Percentiles rank a stretch among this genome's conserved stretches.
Evolutionary conservation across 1,140 invertebrate genomes (phyloP).

Genomic region (Nomia melanderi): DNA sequence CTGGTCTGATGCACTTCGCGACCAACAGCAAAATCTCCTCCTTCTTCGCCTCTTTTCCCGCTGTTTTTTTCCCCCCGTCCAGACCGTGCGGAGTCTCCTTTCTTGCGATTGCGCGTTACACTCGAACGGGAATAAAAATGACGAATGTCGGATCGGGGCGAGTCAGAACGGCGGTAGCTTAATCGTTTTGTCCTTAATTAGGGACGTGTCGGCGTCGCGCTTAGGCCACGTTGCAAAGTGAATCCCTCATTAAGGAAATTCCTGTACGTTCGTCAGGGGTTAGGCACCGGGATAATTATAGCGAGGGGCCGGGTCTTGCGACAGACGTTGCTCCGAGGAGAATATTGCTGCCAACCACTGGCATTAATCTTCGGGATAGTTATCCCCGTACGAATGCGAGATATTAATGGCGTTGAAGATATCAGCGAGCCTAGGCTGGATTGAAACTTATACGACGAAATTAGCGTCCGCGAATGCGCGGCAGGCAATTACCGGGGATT

Average conservation of each 20-base stretch:
- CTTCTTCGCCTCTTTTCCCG: background rate
- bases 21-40: slow-evolving; percentile 38
- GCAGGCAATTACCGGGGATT: background rate
- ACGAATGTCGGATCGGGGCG: background rate
- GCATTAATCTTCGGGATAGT: slow-evolving; percentile 44
- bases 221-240: background rate
- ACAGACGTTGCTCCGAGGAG: slow-evolving; percentile 6
- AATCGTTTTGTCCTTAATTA: slow-evolving; percentile 3
- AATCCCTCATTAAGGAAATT: slow-evolving; percentile 22
- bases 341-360: slow-evolving; percentile 5
- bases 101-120: background rate
- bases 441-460: slow-evolving; percentile 39
- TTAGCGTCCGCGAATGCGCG: slow-evolving; percentile 30
- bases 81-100: background rate
- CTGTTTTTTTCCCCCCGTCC: slow-evolving; percentile 1
- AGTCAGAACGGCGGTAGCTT: background rate
- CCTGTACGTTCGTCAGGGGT: background rate
- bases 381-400: slow-evolving; percentile 32
- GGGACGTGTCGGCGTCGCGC: background rate
- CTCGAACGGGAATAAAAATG: background rate
- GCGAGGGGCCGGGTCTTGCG: slow-evolving; percentile 3
- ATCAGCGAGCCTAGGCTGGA: slow-evolving; percentile 12
- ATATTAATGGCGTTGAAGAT: slow-evolving; percentile 45
- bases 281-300: slow-evolving; percentile 13
- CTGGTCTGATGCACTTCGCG: slow-evolving; percentile 50